Conservation (phyloP, 1,140 invertebrate species). For the Mactra quadrangularis region DNA sequence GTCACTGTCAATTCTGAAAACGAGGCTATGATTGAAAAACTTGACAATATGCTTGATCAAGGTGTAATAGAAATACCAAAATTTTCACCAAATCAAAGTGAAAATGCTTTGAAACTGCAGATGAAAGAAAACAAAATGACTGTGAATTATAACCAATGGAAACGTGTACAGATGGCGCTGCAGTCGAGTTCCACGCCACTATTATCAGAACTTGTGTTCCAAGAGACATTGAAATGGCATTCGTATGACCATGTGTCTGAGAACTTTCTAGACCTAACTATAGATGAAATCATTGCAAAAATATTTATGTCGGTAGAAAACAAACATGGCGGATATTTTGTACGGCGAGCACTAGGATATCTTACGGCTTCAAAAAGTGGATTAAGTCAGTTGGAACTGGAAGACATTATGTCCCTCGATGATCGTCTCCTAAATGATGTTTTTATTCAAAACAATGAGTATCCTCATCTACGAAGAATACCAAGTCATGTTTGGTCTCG, state of each 20-base stretch:
- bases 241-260: constrained; percentile 69
- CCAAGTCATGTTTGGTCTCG: constrained; percentile 71
- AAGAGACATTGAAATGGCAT: constrained; percentile 67
- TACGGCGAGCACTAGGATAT: constrained; percentile 85
- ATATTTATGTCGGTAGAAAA: constrained; percentile 76
- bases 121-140: constrained; percentile 86
- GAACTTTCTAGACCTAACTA: constrained; percentile 57
- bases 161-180: constrained; percentile 73
- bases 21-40: constrained; percentile 64
- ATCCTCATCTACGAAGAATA: constrained; percentile 71
- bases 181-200: constrained; percentile 66
- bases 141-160: constrained; percentile 83
- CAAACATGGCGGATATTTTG: constrained; percentile 70
- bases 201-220: constrained; percentile 69
- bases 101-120: constrained; percentile 71
- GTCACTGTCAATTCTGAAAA: constrained; percentile 72
- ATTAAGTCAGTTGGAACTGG: constrained; percentile 78
- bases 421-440: constrained; percentile 77
- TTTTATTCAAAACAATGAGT: constrained; percentile 49
- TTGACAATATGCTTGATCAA: constrained; percentile 69
- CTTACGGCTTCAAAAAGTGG: constrained; percentile 75
- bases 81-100: constrained; percentile 69
- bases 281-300: constrained; percentile 64
- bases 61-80: constrained; percentile 68
- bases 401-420: constrained; percentile 80